phyloP scores from a whole-genome alignment of 1,140 invertebrate species.

The Hesperophylax magnus region DNA sequence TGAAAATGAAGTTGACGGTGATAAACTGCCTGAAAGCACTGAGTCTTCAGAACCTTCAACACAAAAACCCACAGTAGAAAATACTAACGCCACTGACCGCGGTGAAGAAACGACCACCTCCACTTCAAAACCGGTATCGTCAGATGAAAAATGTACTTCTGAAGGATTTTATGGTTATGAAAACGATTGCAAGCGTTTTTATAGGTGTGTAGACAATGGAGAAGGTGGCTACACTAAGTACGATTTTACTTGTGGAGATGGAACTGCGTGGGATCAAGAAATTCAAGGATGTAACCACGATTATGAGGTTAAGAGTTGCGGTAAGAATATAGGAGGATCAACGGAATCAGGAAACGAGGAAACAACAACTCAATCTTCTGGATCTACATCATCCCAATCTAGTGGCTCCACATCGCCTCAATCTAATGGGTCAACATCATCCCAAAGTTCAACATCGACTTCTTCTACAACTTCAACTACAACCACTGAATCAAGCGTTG shows the following conservation, averaged over 20 bases:
- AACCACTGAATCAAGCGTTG: slow-evolving; percentile 27
- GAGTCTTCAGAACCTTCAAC: slow-evolving; percentile 43
- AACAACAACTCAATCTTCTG: slow-evolving; percentile 48
- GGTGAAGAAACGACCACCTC: slow-evolving; percentile 25
- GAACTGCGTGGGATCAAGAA: slow-evolving; percentile 77
- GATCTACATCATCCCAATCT: slow-evolving; percentile 42
- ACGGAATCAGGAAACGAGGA: slow-evolving; percentile 50
- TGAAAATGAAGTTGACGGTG: slow-evolving; percentile 51
- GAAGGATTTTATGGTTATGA: slow-evolving; percentile 74
- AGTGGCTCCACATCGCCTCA: neutral
- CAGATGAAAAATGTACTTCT: slow-evolving; percentile 56
- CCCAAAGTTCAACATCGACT: neutral
- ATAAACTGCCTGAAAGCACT: slow-evolving; percentile 37
- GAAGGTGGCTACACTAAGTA: slow-evolving; percentile 72
- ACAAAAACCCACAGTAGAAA: slow-evolving; percentile 52
- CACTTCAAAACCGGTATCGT: slow-evolving; percentile 39
- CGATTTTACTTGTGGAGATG: slow-evolving; percentile 76
- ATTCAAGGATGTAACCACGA: slow-evolving; percentile 73
- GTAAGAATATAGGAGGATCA: slow-evolving; percentile 38
- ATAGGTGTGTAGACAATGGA: slow-evolving; percentile 76
- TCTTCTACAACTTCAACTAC: slow-evolving; percentile 42
- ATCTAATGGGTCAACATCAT: neutral
- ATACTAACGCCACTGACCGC: slow-evolving; percentile 43
- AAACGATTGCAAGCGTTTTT: slow-evolving; percentile 77
- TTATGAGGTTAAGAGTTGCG: slow-evolving; percentile 58